Evolutionary conservation across 2,888 invertebrate species (phyloP), one percentile per base, ranked within the genome.

Genomic region (Agonopterix subpropinquella): DNA sequence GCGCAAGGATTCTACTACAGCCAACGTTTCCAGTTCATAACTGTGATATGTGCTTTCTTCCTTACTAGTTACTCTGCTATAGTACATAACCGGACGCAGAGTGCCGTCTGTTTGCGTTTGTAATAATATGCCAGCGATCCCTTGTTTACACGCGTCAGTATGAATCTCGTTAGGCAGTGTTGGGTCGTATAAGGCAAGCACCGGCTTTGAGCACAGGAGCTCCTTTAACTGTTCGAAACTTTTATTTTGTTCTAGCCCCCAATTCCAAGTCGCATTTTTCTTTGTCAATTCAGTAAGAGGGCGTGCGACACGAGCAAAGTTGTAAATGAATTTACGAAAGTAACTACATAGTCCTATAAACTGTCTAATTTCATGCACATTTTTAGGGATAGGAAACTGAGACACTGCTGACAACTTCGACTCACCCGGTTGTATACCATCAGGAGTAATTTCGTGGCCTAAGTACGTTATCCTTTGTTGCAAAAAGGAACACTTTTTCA

Each of bases 21-120:
- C 67, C 5, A 71, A 48, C 0, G 69, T 68, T 47, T 73, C 52
- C 1, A 73, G 52, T 42, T 60, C 61, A 13, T 59, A 62, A 1
- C 52, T 56, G 42, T 63, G 61, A 18, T 61, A 61, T 3, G 42
- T 9, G 0, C 47, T 41, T 36, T 61, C 61, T 1, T 56, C 54
- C 0, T 3, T 4, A 0, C 54, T 43, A 1, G 61, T 64, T 9
- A 57, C 46, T 7, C 43, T 42, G 36, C 59, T 64, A 11, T 39
- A 61, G 15, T 59, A 59, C 0, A 48, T 68, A 61, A 37, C 37
- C 0, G 37, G 37, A 1, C 37, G 37, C 2, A 37, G 37, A 4
- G 37, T 37, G n/a, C n/a, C n/a, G n/a, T n/a, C n/a, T 37, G n/a
- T 37, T 8, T 2, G 8, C 3, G 2, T 37, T 37, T 37, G 37